These are phyloP conservation scores for Zaprionus ornatus DNA, from an alignment of 1,140 invertebrate species.

Conservation along the genomic window DNA sequence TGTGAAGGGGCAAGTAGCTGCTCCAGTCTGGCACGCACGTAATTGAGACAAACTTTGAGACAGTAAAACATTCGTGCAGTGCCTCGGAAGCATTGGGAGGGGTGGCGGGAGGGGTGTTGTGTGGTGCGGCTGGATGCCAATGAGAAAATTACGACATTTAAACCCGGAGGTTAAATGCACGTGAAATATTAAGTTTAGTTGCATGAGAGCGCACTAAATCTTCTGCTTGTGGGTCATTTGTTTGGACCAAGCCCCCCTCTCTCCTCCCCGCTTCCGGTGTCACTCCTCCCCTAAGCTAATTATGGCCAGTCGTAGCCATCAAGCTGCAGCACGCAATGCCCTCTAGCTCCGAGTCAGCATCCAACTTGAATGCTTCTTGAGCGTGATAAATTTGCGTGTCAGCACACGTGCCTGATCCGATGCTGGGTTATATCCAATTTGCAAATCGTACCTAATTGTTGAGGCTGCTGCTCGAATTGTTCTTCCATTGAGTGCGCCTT, in stretches of 20 bases:
- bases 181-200: constrained; percentile 81
- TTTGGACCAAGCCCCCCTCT: constrained; percentile 22
- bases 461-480: background rate
- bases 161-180: constrained; percentile 79
- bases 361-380: constrained; percentile 94
- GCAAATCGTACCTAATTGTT: constrained; percentile 84
- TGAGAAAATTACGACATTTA: constrained; percentile 80
- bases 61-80: constrained; percentile 73
- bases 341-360: constrained; percentile 83
- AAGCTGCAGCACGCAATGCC: constrained; percentile 86
- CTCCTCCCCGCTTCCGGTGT: background rate
- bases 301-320: constrained; percentile 31
- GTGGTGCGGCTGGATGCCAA: constrained; percentile 50
- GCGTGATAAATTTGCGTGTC: constrained; percentile 95
- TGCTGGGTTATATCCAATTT: constrained; percentile 89
- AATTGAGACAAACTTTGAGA: constrained; percentile 81
- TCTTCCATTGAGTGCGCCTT: background rate
- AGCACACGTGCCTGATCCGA: constrained; percentile 93
- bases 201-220: constrained; percentile 76
- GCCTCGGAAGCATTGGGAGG: constrained; percentile 11
- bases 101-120: background rate
- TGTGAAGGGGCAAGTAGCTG: constrained; percentile 14
- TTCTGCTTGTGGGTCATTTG: constrained; percentile 74
- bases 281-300: constrained; percentile 21
- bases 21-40: constrained; percentile 75